These are phyloP conservation scores for Mandrillus leucophaeus DNA, from an alignment of 2,113 vertebrate genomes.

Conservation along the genomic window DNA sequence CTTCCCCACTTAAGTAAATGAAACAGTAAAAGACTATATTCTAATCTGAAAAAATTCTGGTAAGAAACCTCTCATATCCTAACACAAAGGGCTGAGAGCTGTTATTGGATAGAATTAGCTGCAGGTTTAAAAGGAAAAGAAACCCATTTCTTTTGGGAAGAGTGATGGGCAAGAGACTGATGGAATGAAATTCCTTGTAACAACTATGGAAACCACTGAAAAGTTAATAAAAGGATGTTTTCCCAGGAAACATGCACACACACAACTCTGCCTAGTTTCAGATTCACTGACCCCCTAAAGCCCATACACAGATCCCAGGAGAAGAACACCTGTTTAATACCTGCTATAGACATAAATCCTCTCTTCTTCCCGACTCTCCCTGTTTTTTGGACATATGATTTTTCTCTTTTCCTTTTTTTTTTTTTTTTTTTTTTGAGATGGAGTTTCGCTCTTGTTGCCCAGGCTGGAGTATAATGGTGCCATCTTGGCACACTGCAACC, in stretches of 20 bases:
- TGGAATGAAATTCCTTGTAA: not conserved
- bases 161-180: not conserved
- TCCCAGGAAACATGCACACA: not conserved
- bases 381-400: not conserved
- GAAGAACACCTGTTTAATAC: not conserved
- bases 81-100: not conserved
- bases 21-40: not conserved
- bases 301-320: not conserved
- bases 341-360: not conserved
- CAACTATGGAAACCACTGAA: not conserved
- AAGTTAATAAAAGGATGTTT: not conserved
- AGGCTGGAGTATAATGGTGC: too few relatives aligned
- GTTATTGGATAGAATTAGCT: not conserved
- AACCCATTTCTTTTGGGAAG: not conserved
- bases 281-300: not conserved
- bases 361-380: not conserved
- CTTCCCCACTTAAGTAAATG: not conserved
- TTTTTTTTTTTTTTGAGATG: too few relatives aligned
- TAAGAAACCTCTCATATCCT: not conserved
- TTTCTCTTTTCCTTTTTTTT: not conserved
- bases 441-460: too few relatives aligned
- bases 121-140: not conserved
- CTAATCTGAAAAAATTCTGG: not conserved
- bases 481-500: too few relatives aligned
- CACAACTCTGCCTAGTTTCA: not conserved